A percentile compares a stretch with the other conserved stretches of the same genome.
Evolutionary conservation across 2,113 vertebrate species (phyloP).

Genomic region (Mus musculus): DNA sequence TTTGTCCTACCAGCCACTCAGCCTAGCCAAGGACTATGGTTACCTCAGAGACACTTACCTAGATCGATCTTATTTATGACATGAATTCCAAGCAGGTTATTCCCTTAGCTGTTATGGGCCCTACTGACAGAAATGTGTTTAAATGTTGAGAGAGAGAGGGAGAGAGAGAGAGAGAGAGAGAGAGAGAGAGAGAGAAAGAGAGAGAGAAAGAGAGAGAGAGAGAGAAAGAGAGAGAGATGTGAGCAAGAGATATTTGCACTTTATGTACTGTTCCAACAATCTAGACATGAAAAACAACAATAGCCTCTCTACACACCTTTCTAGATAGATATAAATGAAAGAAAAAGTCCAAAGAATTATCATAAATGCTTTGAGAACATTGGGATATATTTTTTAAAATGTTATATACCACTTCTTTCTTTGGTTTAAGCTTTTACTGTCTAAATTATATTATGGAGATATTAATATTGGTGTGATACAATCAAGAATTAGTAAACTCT

Average conservation of each 20-base stretch:
- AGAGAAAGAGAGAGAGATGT: neutral
- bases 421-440: conserved; percentile 32
- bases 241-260: neutral
- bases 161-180: neutral
- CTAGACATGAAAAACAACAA: neutral
- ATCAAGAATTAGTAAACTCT: neutral
- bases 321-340: neutral
- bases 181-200: neutral
- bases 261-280: neutral
- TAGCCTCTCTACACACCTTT: neutral
- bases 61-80: neutral
- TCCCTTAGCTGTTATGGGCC: neutral
- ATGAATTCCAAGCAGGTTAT: conserved; percentile 6
- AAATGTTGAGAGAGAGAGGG: neutral
- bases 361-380: neutral
- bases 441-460: conserved; percentile 11
- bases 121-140: conserved; percentile 25
- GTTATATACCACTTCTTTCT: neutral
- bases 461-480: neutral
- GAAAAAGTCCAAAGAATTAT: neutral
- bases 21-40: neutral
- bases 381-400: neutral
- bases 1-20: neutral
- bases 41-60: neutral
- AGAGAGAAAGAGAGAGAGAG: neutral